These are phyloP conservation scores for Echinops telfairi DNA, from an alignment of 2,113 vertebrate genomes.

Conservation along the genomic window DNA sequence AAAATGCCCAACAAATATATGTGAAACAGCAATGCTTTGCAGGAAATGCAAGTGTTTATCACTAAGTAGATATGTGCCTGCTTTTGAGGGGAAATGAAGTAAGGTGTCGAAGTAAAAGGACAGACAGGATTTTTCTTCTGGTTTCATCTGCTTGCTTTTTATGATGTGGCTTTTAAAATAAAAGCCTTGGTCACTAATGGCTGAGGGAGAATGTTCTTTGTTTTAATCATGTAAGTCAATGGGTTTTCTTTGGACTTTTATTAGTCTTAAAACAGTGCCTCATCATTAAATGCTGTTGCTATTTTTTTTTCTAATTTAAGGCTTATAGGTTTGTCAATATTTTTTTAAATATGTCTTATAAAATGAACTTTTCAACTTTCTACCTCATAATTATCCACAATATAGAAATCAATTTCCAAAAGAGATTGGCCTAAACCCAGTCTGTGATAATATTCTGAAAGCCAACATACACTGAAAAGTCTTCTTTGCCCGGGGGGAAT, in stretches of 20 bases:
- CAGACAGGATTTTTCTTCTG: too few species aligned
- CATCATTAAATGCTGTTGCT: background rate
- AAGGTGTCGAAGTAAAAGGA: too few species aligned
- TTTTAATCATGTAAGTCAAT: background rate
- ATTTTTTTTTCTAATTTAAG: constrained; percentile 16
- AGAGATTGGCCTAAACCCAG: constrained; percentile 15
- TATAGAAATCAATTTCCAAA: background rate
- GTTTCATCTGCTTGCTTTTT: too few species aligned
- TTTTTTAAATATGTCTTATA: background rate
- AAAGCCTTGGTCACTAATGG: background rate
- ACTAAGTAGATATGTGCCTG: too few species aligned
- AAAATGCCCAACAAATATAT: too few species aligned
- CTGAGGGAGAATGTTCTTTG: background rate
- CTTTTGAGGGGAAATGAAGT: too few species aligned
- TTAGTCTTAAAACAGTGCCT: constrained; percentile 1
- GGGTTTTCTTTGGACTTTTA: background rate
- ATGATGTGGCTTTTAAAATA: constrained; percentile 6
- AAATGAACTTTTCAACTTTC: constrained; percentile 40
- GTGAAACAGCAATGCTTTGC: too few species aligned
- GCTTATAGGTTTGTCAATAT: background rate
- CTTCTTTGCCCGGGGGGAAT: constrained; percentile 1
- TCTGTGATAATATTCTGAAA: constrained; percentile 1
- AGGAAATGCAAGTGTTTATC: too few species aligned
- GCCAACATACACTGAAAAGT: background rate
- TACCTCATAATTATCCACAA: background rate